Evolutionary conservation across 1,140 invertebrate species (phyloP).

Genomic region (Drosophila kikkawai): DNA sequence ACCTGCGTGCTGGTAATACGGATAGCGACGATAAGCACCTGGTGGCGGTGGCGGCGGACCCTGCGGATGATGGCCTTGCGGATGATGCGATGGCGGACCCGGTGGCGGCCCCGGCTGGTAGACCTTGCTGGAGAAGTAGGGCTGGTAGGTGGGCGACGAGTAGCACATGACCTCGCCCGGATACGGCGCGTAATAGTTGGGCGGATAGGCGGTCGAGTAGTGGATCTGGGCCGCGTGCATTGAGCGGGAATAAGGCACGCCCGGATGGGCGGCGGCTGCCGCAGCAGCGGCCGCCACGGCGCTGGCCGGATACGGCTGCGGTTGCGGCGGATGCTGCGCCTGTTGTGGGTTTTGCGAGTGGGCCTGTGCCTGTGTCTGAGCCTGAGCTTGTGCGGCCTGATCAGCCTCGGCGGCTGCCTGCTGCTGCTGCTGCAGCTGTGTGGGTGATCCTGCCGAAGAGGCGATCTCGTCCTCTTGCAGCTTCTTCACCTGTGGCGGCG

Average conservation of each 20-base stretch:
- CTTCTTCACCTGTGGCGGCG: constrained; percentile 61
- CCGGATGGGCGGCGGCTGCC: constrained; percentile 82
- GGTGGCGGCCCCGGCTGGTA: constrained; percentile 84
- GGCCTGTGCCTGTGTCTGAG: constrained; percentile 19
- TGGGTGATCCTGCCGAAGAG: constrained; percentile 68
- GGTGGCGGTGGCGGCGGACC: constrained; percentile 76
- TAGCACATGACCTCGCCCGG: constrained; percentile 86
- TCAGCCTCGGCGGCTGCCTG: constrained; percentile 29
- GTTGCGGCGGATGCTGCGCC: constrained; percentile 81
- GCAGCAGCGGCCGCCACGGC: constrained; percentile 85
- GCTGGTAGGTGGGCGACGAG: constrained; percentile 86
- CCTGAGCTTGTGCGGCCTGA: constrained; percentile 49
- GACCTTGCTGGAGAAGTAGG: constrained; percentile 83
- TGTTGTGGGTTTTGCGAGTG: constrained; percentile 47
- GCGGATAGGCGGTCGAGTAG: constrained; percentile 85
- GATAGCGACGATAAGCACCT: constrained; percentile 65
- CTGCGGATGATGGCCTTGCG: constrained; percentile 52
- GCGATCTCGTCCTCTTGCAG: constrained; percentile 48
- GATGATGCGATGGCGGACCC: constrained; percentile 76
- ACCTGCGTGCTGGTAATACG: constrained; percentile 67
- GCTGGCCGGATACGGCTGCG: constrained; percentile 85
- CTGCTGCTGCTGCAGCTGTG: constrained; percentile 48
- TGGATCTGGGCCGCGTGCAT: constrained; percentile 84
- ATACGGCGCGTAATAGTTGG: constrained; percentile 86
- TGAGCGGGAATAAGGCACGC: constrained; percentile 83